A percentile compares a stretch with the other conserved stretches of the same genome.
These are phyloP conservation scores for Cephus runcator DNA, from an alignment of 2,888 invertebrate genomes.

Conservation along the genomic window DNA sequence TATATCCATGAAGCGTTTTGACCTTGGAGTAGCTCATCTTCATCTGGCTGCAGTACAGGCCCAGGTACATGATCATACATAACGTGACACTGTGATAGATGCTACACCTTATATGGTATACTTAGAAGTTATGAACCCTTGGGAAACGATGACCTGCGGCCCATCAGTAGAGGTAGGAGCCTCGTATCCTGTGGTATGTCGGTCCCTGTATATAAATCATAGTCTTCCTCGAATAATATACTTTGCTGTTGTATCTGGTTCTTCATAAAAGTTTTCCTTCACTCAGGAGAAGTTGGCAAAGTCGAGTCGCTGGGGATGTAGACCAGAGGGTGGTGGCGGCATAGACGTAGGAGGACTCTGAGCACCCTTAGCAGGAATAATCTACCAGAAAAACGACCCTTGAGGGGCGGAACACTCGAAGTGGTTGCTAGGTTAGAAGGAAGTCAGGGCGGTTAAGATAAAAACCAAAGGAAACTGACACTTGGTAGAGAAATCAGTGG, in stretches of 20 bases:
- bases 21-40: constrained; percentile 89
- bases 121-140: background rate
- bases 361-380: background rate
- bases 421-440: background rate
- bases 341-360: background rate
- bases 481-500: background rate
- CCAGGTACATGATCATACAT: constrained; percentile 74
- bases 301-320: background rate
- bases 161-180: background rate
- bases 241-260: background rate
- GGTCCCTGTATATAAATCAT: background rate
- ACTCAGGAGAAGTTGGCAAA: background rate
- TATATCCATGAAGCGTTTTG: constrained; percentile 92
- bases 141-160: background rate
- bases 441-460: background rate
- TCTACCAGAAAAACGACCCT: background rate
- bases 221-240: background rate
- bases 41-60: constrained; percentile 90
- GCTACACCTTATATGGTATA: background rate
- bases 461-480: background rate
- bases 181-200: background rate
- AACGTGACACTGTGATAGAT: background rate
- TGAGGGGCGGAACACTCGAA: background rate
- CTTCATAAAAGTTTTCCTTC: background rate
- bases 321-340: background rate